Evolutionary conservation across 2,113 vertebrate genomes (phyloP).

Genomic region (Mormoops blainvillei): DNA sequence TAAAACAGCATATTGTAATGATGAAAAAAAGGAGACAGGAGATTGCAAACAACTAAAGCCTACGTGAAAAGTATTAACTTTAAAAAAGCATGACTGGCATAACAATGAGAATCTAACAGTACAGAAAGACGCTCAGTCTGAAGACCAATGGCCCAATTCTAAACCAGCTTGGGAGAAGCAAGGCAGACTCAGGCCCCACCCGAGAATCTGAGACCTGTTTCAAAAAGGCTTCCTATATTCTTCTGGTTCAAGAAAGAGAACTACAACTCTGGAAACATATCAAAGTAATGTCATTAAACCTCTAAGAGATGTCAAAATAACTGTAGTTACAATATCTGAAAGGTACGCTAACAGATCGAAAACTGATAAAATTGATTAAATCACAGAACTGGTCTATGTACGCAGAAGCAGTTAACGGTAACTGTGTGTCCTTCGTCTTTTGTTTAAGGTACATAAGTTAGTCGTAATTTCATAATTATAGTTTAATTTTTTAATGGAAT

Average conservation of each 20-base stretch:
- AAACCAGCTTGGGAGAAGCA: neutral
- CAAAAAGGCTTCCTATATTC: neutral
- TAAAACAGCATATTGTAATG: neutral
- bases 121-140: neutral
- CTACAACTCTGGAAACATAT: neutral
- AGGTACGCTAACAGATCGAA: neutral
- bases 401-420: neutral
- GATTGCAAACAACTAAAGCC: neutral
- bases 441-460: neutral
- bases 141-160: neutral
- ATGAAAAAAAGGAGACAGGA: neutral
- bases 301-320: neutral
- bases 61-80: neutral
- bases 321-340: neutral
- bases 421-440: neutral
- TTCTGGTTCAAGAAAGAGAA: neutral
- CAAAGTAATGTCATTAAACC: neutral
- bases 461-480: neutral
- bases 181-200: neutral
- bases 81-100: neutral
- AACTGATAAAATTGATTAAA: constrained; percentile 26
- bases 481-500: constrained; percentile 13
- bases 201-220: neutral
- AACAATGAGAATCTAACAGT: neutral
- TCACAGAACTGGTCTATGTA: neutral